phyloP scores from a whole-genome alignment of 1,140 invertebrate species.

The Zaprionus gabonicus region DNA sequence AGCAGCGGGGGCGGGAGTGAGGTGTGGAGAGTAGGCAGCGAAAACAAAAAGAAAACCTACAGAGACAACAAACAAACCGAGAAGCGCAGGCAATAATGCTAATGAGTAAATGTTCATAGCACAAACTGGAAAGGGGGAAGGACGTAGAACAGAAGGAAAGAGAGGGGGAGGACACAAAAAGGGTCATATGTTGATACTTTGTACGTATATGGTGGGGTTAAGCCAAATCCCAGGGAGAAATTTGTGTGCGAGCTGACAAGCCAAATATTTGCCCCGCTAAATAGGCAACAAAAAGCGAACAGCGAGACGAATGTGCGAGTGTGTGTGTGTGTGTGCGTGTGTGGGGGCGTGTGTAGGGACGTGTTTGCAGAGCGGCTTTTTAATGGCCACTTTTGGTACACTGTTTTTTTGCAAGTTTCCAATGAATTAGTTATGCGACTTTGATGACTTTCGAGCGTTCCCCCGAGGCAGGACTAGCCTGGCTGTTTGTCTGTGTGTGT shows the following conservation, averaged over 20 bases:
- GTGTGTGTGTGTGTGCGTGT: slow-evolving; percentile 1
- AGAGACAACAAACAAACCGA: slow-evolving; percentile 46
- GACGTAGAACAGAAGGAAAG: neutral
- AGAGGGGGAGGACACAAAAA: neutral
- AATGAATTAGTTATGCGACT: slow-evolving; percentile 59
- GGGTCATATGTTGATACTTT: neutral
- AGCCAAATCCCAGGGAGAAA: slow-evolving; percentile 33
- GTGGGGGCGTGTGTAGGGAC: slow-evolving; percentile 1
- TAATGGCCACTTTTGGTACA: slow-evolving; percentile 13
- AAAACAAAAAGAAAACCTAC: slow-evolving; percentile 20
- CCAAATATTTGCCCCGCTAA: slow-evolving; percentile 59
- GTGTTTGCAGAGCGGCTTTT: slow-evolving; percentile 18
- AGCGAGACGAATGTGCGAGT: neutral
- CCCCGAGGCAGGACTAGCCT: neutral
- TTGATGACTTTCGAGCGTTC: slow-evolving; percentile 52
- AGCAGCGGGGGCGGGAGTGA: neutral
- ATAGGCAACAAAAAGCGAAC: slow-evolving; percentile 54
- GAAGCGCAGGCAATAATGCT: slow-evolving; percentile 57
- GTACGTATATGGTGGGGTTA: slow-evolving; percentile 43
- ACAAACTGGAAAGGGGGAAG: neutral
- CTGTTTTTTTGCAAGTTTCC: slow-evolving; percentile 21
- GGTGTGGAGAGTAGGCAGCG: neutral
- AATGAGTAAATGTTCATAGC: slow-evolving; percentile 52
- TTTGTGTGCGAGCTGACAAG: slow-evolving; percentile 23
- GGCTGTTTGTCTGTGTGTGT: neutral